phyloP scores from a whole-genome alignment of 2,113 vertebrate genomes.

The Crotophaga sulcirostris region DNA sequence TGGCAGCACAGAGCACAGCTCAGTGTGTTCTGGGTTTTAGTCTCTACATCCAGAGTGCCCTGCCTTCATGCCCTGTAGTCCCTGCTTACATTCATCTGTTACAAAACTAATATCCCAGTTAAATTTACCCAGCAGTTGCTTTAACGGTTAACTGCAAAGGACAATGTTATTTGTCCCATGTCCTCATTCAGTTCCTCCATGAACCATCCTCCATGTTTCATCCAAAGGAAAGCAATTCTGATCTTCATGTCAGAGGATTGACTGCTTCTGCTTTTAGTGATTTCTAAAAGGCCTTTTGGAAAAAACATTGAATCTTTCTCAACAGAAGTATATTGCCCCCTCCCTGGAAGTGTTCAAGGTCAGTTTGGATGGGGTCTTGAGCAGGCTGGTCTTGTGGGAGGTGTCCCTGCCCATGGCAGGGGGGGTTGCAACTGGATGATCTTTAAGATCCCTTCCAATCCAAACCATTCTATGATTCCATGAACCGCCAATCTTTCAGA shows the following conservation, averaged over 20 bases:
- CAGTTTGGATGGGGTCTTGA: no score
- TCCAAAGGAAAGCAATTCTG: slow-evolving; percentile 15
- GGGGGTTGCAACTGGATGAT: no score
- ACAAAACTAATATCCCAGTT: slow-evolving; percentile 17
- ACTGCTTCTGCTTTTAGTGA: background rate
- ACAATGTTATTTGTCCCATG: slow-evolving; percentile 27
- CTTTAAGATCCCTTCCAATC: no score
- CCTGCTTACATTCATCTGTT: background rate
- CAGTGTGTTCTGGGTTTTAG: background rate
- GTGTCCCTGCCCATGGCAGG: no score
- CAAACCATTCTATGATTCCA: no score
- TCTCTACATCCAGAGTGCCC: background rate
- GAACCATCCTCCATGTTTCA: background rate
- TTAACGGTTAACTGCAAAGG: slow-evolving; percentile 57
- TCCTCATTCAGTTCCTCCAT: background rate
- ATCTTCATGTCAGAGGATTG: slow-evolving; percentile 36
- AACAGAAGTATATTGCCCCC: background rate
- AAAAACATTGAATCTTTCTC: background rate
- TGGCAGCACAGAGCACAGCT: background rate
- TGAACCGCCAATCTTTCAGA: background rate
- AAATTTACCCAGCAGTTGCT: slow-evolving; percentile 14
- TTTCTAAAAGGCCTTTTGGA: background rate
- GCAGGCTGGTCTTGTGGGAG: no score
- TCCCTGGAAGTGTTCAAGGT: no score
- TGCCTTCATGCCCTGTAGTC: background rate